These are phyloP conservation scores for Hoplodrina ambigua DNA, from an alignment of 2,888 invertebrate species.

Conservation along the genomic window DNA sequence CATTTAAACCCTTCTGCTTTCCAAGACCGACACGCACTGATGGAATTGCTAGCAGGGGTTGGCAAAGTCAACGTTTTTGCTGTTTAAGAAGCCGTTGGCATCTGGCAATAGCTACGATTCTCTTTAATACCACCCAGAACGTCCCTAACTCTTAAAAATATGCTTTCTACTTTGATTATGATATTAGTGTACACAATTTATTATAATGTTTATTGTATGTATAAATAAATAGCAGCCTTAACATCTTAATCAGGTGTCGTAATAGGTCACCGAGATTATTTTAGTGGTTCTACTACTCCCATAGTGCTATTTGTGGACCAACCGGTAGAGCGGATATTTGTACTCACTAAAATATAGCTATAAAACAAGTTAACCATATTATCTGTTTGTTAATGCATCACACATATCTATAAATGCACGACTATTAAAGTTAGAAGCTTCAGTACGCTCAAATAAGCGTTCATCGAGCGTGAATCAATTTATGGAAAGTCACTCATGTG, in stretches of 20 bases:
- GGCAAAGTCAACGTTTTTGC: neutral
- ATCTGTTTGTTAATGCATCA: slow-evolving; percentile 14
- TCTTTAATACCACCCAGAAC: no score
- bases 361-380: neutral
- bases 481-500: slow-evolving; percentile 79
- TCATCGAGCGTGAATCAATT: slow-evolving; percentile 80
- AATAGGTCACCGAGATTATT: slow-evolving; percentile 37
- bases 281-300: slow-evolving; percentile 1
- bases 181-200: neutral
- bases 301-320: slow-evolving; percentile 3
- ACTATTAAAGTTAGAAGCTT: slow-evolving; percentile 68
- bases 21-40: slow-evolving; percentile 30
- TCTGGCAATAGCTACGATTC: neutral
- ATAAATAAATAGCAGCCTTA: slow-evolving; percentile 3
- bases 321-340: neutral
- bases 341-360: neutral
- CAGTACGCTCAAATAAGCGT: slow-evolving; percentile 79
- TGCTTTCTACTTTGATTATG: neutral
- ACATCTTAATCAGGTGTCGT: slow-evolving; percentile 13
- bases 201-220: neutral
- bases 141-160: neutral
- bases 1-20: slow-evolving; percentile 15
- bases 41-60: slow-evolving; percentile 23
- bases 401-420: slow-evolving; percentile 62
- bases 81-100: slow-evolving; percentile 3